Evolutionary conservation across 2,888 invertebrate species (phyloP).

Genomic region (Agonopterix alstromeriana): DNA sequence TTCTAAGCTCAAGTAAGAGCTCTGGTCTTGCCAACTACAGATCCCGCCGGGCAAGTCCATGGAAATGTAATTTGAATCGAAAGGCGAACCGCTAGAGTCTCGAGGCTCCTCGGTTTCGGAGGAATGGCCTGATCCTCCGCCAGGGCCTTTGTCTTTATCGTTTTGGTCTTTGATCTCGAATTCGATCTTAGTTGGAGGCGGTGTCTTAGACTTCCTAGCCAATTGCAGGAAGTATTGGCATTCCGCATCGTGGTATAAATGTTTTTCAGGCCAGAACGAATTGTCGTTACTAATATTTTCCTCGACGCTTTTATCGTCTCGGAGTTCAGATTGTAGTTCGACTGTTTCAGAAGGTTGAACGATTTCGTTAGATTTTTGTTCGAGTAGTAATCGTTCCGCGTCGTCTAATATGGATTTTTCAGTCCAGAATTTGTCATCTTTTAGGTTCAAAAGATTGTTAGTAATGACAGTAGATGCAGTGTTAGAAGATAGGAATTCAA

Average conservation of each 20-base stretch:
- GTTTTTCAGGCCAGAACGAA: conserved; percentile 79
- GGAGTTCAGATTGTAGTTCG: conserved; percentile 5
- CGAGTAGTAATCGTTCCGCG: conserved; percentile 64
- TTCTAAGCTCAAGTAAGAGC: conserved; percentile 83
- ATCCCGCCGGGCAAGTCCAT: conserved; percentile 88
- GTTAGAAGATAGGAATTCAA: conserved; percentile 32
- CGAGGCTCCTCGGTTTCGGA: conserved; percentile 54
- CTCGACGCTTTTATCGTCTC: conserved; percentile 27
- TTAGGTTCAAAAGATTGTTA: conserved; percentile 49
- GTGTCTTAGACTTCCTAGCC: conserved; percentile 58
- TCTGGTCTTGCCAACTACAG: conserved; percentile 88
- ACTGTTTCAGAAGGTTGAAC: conserved; percentile 12
- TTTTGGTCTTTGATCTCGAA: conserved; percentile 61
- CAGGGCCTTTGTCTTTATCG: conserved; percentile 78
- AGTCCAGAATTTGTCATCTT: conserved; percentile 77
- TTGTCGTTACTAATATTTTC: conserved; percentile 57
- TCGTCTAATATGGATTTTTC: conserved; percentile 76
- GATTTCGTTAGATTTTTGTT: conserved; percentile 28
- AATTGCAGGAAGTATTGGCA: conserved; percentile 75
- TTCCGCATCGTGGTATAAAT: conserved; percentile 81
- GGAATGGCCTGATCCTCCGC: conserved; percentile 76
- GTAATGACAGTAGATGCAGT: conserved; percentile 26
- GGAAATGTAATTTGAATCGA: conserved; percentile 79
- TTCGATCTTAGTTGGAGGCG: conserved; percentile 27
- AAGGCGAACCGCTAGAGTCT: conserved; percentile 42